Percentiles rank a stretch among this genome's conserved stretches.
Conservation (phyloP, 2,888 invertebrate species). For the Drosophila paracracens region DNA sequence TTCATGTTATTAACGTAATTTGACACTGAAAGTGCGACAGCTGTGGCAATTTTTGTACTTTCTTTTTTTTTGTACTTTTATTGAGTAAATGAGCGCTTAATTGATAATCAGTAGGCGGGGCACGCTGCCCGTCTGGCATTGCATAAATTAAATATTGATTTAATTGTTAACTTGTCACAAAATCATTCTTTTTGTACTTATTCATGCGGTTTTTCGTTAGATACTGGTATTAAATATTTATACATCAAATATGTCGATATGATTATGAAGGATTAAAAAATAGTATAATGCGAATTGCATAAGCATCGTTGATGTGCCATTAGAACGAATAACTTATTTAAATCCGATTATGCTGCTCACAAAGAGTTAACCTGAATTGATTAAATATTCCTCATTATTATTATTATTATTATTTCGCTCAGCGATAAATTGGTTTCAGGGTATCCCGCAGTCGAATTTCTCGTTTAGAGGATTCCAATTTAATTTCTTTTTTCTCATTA, state of each 20-base stretch:
- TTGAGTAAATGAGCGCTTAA: constrained; percentile 30
- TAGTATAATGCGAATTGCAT: background rate
- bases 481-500: background rate
- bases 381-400: background rate
- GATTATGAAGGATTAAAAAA: constrained; percentile 4
- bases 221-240: background rate
- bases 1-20: constrained; percentile 68
- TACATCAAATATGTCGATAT: background rate
- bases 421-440: background rate
- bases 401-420: background rate
- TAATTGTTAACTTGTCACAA: constrained; percentile 60
- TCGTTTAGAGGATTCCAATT: background rate
- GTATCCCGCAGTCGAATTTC: background rate
- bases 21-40: constrained; percentile 70
- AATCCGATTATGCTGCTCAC: background rate
- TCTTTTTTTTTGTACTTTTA: constrained; percentile 11
- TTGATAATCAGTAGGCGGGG: constrained; percentile 29
- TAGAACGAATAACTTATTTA: background rate
- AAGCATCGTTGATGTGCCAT: background rate
- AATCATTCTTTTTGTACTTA: constrained; percentile 34
- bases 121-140: background rate
- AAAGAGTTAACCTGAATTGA: no score
- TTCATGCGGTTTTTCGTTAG: constrained; percentile 15
- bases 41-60: constrained; percentile 28
- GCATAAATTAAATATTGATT: constrained; percentile 60